Evolutionary conservation across 2,797 vertebrate genomes (phyloP).

Genomic region (Falco columbarius): DNA sequence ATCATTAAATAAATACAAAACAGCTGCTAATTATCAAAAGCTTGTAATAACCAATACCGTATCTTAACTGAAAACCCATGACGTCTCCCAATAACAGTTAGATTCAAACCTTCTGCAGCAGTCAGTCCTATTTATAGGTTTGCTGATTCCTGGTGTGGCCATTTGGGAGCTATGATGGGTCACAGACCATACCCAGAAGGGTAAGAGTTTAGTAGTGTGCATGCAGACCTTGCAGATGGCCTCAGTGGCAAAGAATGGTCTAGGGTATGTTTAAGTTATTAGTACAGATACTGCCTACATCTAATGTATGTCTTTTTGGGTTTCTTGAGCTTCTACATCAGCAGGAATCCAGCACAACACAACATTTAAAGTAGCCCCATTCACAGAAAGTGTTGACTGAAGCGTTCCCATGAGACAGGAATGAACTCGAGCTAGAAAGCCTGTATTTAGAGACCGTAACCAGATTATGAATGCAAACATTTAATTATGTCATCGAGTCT

Average conservation of each 20-base stretch:
- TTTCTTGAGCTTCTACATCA: background rate
- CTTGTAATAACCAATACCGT: background rate
- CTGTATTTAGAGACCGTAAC: background rate
- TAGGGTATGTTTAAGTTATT: background rate
- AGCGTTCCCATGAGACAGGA: background rate
- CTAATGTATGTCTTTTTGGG: background rate
- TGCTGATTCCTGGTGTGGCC: background rate
- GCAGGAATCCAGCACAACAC: background rate
- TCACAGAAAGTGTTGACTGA: background rate
- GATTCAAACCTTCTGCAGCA: background rate
- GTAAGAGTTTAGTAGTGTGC: background rate
- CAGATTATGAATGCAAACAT: background rate
- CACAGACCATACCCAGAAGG: background rate
- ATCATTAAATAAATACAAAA: background rate
- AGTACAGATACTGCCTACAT: background rate
- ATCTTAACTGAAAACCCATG: background rate
- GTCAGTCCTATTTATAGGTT: background rate
- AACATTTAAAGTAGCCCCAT: background rate
- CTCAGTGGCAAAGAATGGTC: accelerated
- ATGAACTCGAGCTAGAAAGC: background rate
- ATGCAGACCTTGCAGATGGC: background rate
- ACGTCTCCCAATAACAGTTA: background rate
- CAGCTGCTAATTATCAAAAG: background rate
- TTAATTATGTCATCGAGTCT: background rate
- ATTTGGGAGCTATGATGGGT: background rate